phyloP scores from a whole-genome alignment of 2,888 invertebrate species.

The Enchytraeus crypticus region DNA sequence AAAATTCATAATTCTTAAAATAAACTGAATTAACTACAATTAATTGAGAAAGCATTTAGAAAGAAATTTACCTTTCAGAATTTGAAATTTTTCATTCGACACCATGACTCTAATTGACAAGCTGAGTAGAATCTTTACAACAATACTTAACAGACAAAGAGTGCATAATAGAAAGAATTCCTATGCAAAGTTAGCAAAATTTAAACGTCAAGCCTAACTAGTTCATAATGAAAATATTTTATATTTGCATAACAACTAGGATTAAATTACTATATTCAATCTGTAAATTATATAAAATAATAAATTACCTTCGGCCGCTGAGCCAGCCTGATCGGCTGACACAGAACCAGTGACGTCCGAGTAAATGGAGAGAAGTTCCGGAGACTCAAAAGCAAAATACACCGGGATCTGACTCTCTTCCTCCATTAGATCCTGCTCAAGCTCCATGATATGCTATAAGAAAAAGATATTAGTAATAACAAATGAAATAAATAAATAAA shows the following conservation, averaged over 20 bases:
- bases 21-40: too few species aligned
- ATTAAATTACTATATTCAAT: not conserved
- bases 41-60: too few species aligned
- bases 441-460: conserved; percentile 39
- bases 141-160: too few species aligned
- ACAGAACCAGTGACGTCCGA: conserved; percentile 64
- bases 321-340: conserved; percentile 63
- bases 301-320: conserved; percentile 67
- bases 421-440: conserved; percentile 73
- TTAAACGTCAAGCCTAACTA: too few species aligned
- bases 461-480: not conserved
- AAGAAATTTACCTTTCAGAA: too few species aligned
- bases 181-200: too few species aligned
- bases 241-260: not conserved
- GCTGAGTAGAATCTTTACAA: too few species aligned
- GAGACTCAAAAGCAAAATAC: conserved; percentile 72
- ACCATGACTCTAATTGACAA: too few species aligned
- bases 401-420: conserved; percentile 75
- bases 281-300: too few species aligned
- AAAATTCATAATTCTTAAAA: too few species aligned
- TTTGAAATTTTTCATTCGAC: too few species aligned
- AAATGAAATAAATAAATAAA: not conserved
- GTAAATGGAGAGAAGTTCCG: conserved; percentile 66
- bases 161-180: too few species aligned
- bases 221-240: not conserved